Evolutionary conservation across 2,797 vertebrate genomes (phyloP).

Genomic region (Prunella strophiata): DNA sequence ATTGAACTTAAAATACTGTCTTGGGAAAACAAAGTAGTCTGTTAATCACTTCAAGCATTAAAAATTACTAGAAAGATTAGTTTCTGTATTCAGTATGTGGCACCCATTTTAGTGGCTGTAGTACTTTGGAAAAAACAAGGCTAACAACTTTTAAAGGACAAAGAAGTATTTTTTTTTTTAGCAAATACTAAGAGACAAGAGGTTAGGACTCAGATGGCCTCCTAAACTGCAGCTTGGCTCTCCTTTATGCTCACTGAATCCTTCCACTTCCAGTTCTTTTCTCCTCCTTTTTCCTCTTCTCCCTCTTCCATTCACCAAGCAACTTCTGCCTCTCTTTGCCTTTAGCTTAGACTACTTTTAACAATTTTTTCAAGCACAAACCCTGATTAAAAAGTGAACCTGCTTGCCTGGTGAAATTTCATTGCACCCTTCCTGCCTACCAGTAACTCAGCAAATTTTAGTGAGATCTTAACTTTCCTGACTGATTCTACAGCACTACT

Average conservation of each 20-base stretch:
- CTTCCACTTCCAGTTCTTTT: background rate
- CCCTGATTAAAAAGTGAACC: background rate
- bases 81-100: background rate
- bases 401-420: background rate
- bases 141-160: background rate
- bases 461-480: background rate
- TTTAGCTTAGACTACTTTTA: background rate
- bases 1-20: background rate
- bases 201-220: background rate
- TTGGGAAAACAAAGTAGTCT: background rate
- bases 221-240: background rate
- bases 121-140: background rate
- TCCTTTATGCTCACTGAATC: background rate
- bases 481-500: background rate
- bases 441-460: background rate
- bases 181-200: background rate
- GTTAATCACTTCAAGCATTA: background rate
- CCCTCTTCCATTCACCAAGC: background rate
- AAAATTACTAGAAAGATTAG: background rate
- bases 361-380: background rate
- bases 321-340: background rate
- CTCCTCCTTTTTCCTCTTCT: background rate
- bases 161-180: background rate
- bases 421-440: rapidly evolving
- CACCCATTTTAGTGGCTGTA: background rate